These are phyloP conservation scores for Zophobas morio DNA, from an alignment of 1,140 invertebrate genomes.

Conservation along the genomic window DNA sequence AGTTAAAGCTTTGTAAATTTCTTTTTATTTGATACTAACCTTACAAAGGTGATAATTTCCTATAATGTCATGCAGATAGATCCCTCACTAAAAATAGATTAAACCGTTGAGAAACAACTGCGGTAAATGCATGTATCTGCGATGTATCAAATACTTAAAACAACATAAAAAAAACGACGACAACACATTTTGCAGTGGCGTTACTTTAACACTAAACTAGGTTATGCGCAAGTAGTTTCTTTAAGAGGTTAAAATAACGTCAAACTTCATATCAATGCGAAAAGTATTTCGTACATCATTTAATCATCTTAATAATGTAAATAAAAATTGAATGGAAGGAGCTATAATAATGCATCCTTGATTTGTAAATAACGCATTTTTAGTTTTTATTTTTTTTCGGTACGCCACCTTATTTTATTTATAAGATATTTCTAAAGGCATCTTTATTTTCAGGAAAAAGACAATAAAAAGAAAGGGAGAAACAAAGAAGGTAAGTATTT, in stretches of 20 bases:
- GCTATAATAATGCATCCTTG: constrained; percentile 25
- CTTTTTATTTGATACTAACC: constrained; percentile 33
- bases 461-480: constrained; percentile 83
- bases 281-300: constrained; percentile 1
- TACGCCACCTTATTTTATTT: constrained; percentile 24
- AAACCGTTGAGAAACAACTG: background rate
- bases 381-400: constrained; percentile 28
- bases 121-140: constrained; percentile 5
- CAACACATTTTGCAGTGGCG: too few species aligned
- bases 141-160: constrained; percentile 2
- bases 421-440: constrained; percentile 48
- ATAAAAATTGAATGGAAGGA: constrained; percentile 1
- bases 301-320: background rate
- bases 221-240: too few species aligned
- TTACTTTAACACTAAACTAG: too few species aligned
- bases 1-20: constrained; percentile 32
- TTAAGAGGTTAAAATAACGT: too few species aligned
- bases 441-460: constrained; percentile 78
- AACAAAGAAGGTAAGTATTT: constrained; percentile 84
- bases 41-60: constrained; percentile 11
- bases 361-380: constrained; percentile 52
- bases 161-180: background rate
- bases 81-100: background rate
- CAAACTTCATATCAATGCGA: background rate
- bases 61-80: constrained; percentile 27